Evolutionary conservation across 2,888 invertebrate species (phyloP).

Genomic region (Protonemura montana): DNA sequence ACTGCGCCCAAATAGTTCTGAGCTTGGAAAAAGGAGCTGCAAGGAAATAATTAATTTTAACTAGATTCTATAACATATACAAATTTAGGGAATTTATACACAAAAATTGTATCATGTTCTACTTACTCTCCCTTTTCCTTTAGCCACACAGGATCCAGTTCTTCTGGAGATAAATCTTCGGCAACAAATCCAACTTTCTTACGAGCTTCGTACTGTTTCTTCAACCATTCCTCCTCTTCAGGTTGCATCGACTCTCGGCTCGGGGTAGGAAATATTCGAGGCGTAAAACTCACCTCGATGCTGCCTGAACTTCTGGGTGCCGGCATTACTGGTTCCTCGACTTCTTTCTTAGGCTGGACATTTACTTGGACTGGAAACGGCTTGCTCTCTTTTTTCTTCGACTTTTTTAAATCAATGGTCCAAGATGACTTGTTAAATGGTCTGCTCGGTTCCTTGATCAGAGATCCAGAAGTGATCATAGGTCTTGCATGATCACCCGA

Average conservation of each 20-base stretch:
- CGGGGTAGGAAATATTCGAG: constrained; percentile 81
- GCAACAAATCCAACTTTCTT: constrained; percentile 73
- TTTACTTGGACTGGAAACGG: background rate
- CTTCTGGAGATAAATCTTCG: constrained; percentile 78
- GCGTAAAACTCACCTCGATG: constrained; percentile 75
- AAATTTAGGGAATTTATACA: background rate
- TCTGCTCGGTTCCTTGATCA: background rate
- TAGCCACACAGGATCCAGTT: constrained; percentile 83
- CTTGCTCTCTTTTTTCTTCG: constrained; percentile 23
- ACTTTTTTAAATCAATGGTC: background rate
- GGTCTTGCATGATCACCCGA: constrained; percentile 50
- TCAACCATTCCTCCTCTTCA: constrained; percentile 82
- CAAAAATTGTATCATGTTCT: background rate
- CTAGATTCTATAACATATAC: no score
- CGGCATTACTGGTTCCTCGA: constrained; percentile 61
- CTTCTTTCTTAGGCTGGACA: background rate
- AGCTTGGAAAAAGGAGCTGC: constrained; percentile 73
- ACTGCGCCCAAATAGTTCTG: constrained; percentile 82
- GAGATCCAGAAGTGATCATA: background rate
- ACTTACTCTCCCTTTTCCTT: constrained; percentile 79
- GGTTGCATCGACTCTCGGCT: constrained; percentile 74
- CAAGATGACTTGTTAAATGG: background rate
- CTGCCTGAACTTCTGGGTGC: constrained; percentile 65
- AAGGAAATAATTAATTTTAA: no score
- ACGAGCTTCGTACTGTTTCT: constrained; percentile 78